phyloP scores from a whole-genome alignment of 2,797 vertebrate species.

The Rhinoraja longicauda region DNA sequence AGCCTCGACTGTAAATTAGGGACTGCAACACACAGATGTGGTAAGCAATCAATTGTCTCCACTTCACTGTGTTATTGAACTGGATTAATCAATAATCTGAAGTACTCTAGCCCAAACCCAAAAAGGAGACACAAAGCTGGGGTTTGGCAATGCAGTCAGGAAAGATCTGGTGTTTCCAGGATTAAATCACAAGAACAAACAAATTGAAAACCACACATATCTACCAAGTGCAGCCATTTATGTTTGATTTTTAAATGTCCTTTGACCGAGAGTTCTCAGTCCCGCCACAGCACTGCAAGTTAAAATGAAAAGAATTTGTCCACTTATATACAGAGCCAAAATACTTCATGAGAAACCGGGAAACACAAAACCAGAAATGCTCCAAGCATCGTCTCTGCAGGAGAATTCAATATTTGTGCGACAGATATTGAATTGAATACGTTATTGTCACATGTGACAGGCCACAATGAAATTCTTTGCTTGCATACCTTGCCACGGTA shows the following conservation, averaged over 20 bases:
- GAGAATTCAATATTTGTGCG: background rate
- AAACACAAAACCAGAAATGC: background rate
- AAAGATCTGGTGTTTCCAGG: background rate
- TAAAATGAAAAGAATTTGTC: background rate
- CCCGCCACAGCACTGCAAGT: background rate
- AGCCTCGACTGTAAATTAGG: background rate
- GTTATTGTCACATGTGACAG: too few species aligned
- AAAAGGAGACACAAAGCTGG: background rate
- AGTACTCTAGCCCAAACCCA: background rate
- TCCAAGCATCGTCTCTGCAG: background rate
- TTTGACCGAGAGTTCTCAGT: background rate
- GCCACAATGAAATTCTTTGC: too few species aligned
- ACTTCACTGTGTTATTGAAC: constrained; percentile 16
- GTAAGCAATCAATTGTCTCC: background rate
- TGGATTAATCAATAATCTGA: background rate
- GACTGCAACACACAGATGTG: background rate
- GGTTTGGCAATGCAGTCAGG: background rate
- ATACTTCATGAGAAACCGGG: background rate
- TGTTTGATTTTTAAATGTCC: background rate
- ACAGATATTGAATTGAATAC: background rate
- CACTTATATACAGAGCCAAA: background rate
- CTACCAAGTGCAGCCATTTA: background rate
- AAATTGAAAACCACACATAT: background rate
- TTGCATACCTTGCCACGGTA: too few species aligned
- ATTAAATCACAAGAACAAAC: background rate